Base-by-base conservation (phyloP, 1,140 invertebrate genomes). In the Lineus longissimus region DNA sequence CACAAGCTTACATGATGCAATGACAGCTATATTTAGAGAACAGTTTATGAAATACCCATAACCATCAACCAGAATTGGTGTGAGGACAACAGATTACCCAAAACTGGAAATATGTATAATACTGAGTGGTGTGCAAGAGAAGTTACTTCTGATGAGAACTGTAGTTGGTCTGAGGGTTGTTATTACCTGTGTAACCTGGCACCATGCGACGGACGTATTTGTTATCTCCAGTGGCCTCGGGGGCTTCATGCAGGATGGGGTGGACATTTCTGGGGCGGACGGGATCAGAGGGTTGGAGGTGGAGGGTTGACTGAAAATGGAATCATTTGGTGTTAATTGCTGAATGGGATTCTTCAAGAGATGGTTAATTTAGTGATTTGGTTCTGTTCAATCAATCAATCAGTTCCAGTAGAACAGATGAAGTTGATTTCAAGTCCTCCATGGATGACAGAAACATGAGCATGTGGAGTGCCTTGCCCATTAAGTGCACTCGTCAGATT, bases 161-260 rank as follows among this genome's bases (percentile, higher is more conserved):
- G n/a, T n/a, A n/a, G n/a, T n/a, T n/a, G n/a, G n/a, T n/a, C n/a
- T n/a, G n/a, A n/a, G n/a, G n/a, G n/a, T n/a, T n/a, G 4, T 36
- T 15, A 36, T 36, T 61, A 81, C 81, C 79, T 72, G 81, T 79
- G 56, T 82, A 81, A 17, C 81, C 81, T 54, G 81, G 77, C 4
- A 82, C 75, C 79, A 82, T 81, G 17, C 72, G 59, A 41, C 77
- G 67, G 56, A 79, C 79, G 56, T 78, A 80, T 70, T 79, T 79
- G 64, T 80, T 80, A 56, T 79, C 78, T 51, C 77, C 79, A 17
- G 72, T 76, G 6, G 76, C 54, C 11, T 68, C 65, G 22, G 80
- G 80, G 22, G 81, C 59, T 61, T 45, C 55, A 47, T 64, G 66
- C 43, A 62, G 45, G 59, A 55, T 22, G 57, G 63, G 27, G 45